Evolutionary conservation across 92 coral and sea anemone genomes (phyloP).

Genomic region (Hydrozoanthus gracilis): DNA sequence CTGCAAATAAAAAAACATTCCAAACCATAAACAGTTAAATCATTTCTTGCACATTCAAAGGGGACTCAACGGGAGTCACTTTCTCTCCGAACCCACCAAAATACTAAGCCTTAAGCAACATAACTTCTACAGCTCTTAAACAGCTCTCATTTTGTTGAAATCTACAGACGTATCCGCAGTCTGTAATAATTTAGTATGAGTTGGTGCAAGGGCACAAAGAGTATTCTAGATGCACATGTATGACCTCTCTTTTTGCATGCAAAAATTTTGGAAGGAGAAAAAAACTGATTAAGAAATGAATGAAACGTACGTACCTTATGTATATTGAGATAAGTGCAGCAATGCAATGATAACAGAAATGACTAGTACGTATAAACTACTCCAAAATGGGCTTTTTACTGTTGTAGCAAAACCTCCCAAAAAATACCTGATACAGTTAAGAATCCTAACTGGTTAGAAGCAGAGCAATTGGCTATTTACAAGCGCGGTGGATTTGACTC

Average conservation of each 20-base stretch:
- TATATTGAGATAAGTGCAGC: not conserved
- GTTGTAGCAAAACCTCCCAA: not conserved
- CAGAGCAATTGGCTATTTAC: no score
- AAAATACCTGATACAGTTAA: not conserved
- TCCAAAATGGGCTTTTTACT: not conserved
- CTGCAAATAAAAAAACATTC: constrained; percentile 4
- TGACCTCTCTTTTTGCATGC: not conserved
- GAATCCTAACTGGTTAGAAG: no score
- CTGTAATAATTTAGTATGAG: not conserved
- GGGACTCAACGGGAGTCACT: no score
- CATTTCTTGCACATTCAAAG: no score
- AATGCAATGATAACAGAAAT: not conserved
- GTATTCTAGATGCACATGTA: not conserved
- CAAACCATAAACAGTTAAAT: no score
- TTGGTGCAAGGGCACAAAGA: not conserved
- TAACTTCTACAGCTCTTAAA: no score
- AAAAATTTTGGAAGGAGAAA: not conserved
- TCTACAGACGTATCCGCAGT: not conserved
- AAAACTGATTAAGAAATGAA: not conserved
- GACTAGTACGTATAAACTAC: not conserved
- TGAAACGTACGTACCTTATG: not conserved
- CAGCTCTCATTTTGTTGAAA: no score
- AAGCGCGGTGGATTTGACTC: no score
- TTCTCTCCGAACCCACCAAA: no score
- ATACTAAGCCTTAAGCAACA: no score